A percentile compares a stretch with the other conserved stretches of the same genome.
Evolutionary conservation across 92 coral and sea anemone species (phyloP).

Genomic region (Metridium senile): DNA sequence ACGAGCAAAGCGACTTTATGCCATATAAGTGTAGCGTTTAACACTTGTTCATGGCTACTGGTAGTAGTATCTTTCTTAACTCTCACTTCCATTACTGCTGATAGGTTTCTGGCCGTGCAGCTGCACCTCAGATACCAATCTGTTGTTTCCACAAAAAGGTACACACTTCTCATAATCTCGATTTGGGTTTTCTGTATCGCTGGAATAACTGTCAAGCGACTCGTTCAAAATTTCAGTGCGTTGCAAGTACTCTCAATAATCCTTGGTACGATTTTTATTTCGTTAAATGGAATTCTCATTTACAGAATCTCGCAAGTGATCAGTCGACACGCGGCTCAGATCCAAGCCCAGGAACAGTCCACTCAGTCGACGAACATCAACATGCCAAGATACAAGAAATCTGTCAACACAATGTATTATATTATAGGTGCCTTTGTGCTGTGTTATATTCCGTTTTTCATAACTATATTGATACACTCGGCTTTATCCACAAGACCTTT

Average conservation of each 20-base stretch:
- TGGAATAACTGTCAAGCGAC: too few species aligned
- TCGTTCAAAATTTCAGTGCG: too few species aligned
- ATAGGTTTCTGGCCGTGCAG: not conserved
- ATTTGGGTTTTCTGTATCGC: too few species aligned
- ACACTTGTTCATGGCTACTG: not conserved
- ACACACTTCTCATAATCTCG: not conserved
- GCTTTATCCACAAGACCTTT: too few species aligned
- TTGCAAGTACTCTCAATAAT: too few species aligned
- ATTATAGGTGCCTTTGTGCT: conserved; percentile 12
- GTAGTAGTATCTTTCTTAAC: too few species aligned
- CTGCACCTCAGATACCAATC: not conserved
- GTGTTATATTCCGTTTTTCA: conserved; percentile 1
- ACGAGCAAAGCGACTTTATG: too few species aligned
- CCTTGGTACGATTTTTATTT: too few species aligned
- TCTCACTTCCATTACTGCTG: not conserved
- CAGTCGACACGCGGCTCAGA: conserved; percentile 5
- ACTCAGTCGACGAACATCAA: conserved; percentile 2
- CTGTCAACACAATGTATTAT: conserved; percentile 27
- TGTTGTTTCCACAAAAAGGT: not conserved
- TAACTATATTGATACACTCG: not conserved
- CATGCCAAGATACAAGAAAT: conserved; percentile 32
- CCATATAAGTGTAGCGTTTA: not conserved
- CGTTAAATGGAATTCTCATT: too few species aligned
- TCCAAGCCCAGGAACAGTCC: conserved; percentile 24
- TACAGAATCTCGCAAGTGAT: conserved; percentile 1